Base-by-base conservation (phyloP, 2,113 vertebrate genomes). In the Canis aureus region DNA sequence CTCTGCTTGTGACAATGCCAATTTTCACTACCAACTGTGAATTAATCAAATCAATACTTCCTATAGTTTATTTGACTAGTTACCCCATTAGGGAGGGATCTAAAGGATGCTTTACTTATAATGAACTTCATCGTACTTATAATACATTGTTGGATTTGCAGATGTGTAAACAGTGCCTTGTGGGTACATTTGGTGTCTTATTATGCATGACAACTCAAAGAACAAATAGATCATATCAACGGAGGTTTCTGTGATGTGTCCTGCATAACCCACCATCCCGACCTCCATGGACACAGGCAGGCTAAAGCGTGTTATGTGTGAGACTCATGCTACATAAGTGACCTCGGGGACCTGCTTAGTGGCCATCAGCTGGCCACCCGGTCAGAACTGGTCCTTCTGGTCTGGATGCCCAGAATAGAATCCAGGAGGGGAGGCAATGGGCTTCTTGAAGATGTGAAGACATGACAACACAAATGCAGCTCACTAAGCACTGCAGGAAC, bases 161-260 rank as follows among this genome's bases (percentile, higher is more conserved):
- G 67, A 20, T 19, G n/a, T 35, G 35, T 19, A 32, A 69, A 17
- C 35, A 35, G 67, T 10, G 67, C 67, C 67, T 69, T 69, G 67
- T n/a, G 35, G 32, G 16, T 35, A 69, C 32, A 69, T 9, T 17
- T 8, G 17, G 32, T 69, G 17, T 35, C 32, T 0, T 19, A 69
- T 35, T 10, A 35, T n/a, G 17, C 67, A 69, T 12, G 11, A 27
- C 16, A 35, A 69, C 67, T 69, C 67, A 69, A 69, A 17, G 67
- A 69, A 16, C 17, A 0, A n/a, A 69, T 35, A 32, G 17, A 20
- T 1, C 3, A 8, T 69, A 1, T 17, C 15, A 16, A 1, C 35
- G 8, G 67, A 35, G 67, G 67, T 35, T 20, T 35, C 67, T 35
- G 32, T n/a, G 67, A 10, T 69, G 9, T n/a, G 67, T 69, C 67